Evolutionary conservation across 1,140 invertebrate species (phyloP).

Genomic region (Hyles euphorbiae): DNA sequence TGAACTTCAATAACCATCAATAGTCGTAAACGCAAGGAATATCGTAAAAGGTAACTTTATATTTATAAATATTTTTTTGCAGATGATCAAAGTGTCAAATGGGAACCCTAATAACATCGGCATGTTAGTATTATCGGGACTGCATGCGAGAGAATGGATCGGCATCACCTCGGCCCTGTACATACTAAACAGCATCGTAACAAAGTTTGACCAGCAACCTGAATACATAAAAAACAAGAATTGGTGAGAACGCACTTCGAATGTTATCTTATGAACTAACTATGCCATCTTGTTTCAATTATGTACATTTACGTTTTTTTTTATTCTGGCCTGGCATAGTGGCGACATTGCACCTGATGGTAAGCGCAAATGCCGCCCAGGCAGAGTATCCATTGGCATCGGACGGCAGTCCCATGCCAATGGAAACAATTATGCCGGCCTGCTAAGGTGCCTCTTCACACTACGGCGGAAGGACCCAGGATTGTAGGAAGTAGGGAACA

Average conservation of each 20-base stretch:
- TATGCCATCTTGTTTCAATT: background rate
- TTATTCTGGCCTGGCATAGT: too few species aligned
- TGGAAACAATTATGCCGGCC: too few species aligned
- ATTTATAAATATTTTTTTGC: background rate
- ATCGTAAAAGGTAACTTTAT: too few species aligned
- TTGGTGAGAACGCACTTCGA: slow-evolving; percentile 67
- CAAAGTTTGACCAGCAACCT: slow-evolving; percentile 78
- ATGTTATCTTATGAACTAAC: background rate
- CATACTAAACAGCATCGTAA: slow-evolving; percentile 83
- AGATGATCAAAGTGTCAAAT: slow-evolving; percentile 76
- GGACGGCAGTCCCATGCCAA: too few species aligned
- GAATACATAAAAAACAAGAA: slow-evolving; percentile 81
- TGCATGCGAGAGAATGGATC: slow-evolving; percentile 92
- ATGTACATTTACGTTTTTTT: background rate
- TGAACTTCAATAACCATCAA: too few species aligned
- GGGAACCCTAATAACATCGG: slow-evolving; percentile 71
- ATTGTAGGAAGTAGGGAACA: too few species aligned
- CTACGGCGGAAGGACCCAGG: too few species aligned
- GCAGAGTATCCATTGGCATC: too few species aligned
- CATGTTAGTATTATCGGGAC: slow-evolving; percentile 78
- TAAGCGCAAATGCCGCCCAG: too few species aligned
- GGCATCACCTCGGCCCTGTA: slow-evolving; percentile 85
- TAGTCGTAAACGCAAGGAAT: too few species aligned
- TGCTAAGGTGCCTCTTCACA: too few species aligned
- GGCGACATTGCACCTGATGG: too few species aligned